These are phyloP conservation scores for Drepana arcuata DNA, from an alignment of 1,140 invertebrate genomes.

Conservation along the genomic window DNA sequence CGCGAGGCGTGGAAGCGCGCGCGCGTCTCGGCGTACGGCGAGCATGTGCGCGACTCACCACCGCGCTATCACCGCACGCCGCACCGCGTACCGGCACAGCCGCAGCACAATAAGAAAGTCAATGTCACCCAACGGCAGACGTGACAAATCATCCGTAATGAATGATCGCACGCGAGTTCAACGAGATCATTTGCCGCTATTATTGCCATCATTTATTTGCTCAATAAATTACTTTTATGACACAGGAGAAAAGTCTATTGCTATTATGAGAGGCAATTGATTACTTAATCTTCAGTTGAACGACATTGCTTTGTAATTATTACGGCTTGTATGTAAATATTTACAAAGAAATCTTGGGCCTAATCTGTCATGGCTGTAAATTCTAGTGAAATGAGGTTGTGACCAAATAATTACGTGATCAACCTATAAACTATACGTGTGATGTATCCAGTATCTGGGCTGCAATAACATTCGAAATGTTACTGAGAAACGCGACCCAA, in stretches of 20 bases:
- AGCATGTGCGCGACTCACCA: constrained; percentile 32
- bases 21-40: constrained; percentile 51
- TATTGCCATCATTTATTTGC: constrained; percentile 23
- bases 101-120: constrained; percentile 51
- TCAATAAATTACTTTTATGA: too few relatives aligned
- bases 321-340: too few relatives aligned
- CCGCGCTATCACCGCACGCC: constrained; percentile 6
- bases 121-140: constrained; percentile 44
- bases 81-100: constrained; percentile 23
- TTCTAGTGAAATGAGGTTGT: constrained; percentile 24
- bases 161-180: constrained; percentile 15
- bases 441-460: constrained; percentile 26
- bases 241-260: too few relatives aligned
- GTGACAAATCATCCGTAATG: constrained; percentile 25
- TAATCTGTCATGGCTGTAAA: too few relatives aligned
- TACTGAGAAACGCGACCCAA: constrained; percentile 37
- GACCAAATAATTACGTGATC: constrained; percentile 20
- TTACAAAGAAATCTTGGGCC: too few relatives aligned
- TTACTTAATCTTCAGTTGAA: too few relatives aligned
- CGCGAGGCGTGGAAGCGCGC: constrained; percentile 54
- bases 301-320: too few relatives aligned
- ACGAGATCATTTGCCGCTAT: too few relatives aligned
- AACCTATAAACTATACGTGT: too few relatives aligned
- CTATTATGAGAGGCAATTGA: too few relatives aligned
- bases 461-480: constrained; percentile 33